A percentile compares a stretch with the other conserved stretches of the same genome.
These are phyloP conservation scores for Cynopterus brachyotis DNA, from an alignment of 2,113 vertebrate genomes.

Conservation along the genomic window DNA sequence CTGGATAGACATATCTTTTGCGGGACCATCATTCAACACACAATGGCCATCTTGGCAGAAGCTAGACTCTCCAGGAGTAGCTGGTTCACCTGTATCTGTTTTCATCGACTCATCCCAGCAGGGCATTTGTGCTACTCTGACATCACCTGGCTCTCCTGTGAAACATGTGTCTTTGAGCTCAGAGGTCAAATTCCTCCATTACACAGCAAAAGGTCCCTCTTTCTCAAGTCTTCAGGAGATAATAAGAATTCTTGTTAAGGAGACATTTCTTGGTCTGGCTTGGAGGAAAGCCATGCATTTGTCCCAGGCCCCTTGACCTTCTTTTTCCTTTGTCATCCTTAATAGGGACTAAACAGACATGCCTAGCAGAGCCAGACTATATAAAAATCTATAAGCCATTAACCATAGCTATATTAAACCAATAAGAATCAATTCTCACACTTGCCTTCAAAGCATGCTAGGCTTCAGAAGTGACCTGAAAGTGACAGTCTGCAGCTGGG, in stretches of 20 bases:
- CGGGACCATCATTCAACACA: background rate
- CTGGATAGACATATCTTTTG: background rate
- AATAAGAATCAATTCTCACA: conserved; percentile 66
- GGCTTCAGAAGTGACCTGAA: conserved; percentile 31
- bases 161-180: background rate
- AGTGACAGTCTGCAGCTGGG: background rate
- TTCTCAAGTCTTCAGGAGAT: background rate
- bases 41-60: background rate
- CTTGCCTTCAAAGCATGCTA: conserved; percentile 57
- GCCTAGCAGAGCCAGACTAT: background rate
- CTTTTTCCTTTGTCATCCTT: conserved; percentile 52
- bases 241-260: conserved; percentile 22
- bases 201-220: background rate
- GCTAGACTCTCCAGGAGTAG: background rate
- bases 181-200: background rate
- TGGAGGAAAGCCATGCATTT: background rate
- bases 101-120: background rate
- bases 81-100: background rate
- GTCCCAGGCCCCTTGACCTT: conserved; percentile 43
- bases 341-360: conserved; percentile 60
- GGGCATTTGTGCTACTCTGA: background rate
- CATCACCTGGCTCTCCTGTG: background rate
- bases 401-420: conserved; percentile 55
- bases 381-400: conserved; percentile 73
- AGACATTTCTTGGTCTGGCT: background rate